phyloP scores from a whole-genome alignment of 2,888 invertebrate species.

The Timandra comae region DNA sequence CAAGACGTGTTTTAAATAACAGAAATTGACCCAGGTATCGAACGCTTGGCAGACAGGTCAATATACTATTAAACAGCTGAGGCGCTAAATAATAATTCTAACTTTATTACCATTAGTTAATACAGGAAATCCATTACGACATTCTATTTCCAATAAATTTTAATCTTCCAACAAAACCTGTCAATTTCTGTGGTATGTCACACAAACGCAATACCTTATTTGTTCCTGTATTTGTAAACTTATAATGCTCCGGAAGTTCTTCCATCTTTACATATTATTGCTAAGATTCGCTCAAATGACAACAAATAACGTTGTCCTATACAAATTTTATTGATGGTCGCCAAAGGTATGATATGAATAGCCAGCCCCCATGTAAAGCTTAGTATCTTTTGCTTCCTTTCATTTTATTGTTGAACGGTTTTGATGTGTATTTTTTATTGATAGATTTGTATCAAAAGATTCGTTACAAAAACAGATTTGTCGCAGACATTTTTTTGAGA shows the following conservation, averaged over 20 bases:
- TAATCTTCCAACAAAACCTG: no score
- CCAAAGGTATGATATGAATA: conserved; percentile 39
- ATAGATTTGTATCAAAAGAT: conserved; percentile 40
- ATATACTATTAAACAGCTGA: no score
- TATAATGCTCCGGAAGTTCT: conserved; percentile 59
- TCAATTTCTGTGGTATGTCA: conserved; percentile 44
- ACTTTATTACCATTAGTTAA: no score
- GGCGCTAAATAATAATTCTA: no score
- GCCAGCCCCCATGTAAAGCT: conserved; percentile 30
- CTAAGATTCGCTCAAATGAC: conserved; percentile 43
- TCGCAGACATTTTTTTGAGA: conserved; percentile 9
- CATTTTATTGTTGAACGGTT: conserved; percentile 6
- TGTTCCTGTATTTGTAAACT: conserved; percentile 32
- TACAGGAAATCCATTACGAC: no score
- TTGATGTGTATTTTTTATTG: conserved; percentile 34
- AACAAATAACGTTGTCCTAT: conserved; percentile 57
- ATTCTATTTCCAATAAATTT: not conserved
- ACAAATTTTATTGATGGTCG: conserved; percentile 44
- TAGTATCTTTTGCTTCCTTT: conserved; percentile 6
- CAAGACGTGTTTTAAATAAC: no score
- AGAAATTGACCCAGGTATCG: no score
- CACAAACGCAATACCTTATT: conserved; percentile 38
- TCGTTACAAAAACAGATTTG: conserved; percentile 24
- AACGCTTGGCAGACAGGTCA: no score
- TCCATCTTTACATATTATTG: conserved; percentile 33